Conservation (phyloP, 2,888 invertebrate genomes). For the Automeris io region DNA sequence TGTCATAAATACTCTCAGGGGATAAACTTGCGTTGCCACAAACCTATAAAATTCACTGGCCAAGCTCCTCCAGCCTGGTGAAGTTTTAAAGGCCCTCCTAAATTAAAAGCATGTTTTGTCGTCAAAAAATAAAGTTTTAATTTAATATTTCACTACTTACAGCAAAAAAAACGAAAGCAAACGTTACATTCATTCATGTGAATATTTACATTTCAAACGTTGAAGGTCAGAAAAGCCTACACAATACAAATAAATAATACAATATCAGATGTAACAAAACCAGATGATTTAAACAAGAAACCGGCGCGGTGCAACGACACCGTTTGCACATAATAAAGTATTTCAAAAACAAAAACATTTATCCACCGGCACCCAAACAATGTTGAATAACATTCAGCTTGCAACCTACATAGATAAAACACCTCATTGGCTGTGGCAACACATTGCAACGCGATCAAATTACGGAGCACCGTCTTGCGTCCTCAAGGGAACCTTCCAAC, state of each 20-base stretch:
- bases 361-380: slow-evolving; percentile 24
- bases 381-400: slow-evolving; percentile 42
- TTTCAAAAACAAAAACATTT: slow-evolving; percentile 2
- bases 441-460: slow-evolving; percentile 48
- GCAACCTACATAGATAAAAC: slow-evolving; percentile 51
- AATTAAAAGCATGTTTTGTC: no score
- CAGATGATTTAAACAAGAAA: slow-evolving; percentile 1
- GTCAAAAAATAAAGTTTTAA: no score
- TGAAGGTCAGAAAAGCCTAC: not conserved
- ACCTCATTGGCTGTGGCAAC: slow-evolving; percentile 37
- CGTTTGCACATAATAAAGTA: not conserved
- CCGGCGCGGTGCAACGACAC: not conserved
- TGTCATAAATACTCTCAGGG: no score
- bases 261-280: slow-evolving; percentile 3
- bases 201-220: not conserved
- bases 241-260: slow-evolving; percentile 12
- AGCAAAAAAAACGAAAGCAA: not conserved
- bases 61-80: no score
- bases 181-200: not conserved
- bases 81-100: no score
- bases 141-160: no score
- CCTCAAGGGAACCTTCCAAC: slow-evolving; percentile 25
- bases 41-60: no score
- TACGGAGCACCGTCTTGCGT: slow-evolving; percentile 35
- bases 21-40: no score